Evolutionary conservation across 2,888 invertebrate species (phyloP), one percentile per base, ranked within the genome.

Genomic region (Pollenia amentaria): DNA sequence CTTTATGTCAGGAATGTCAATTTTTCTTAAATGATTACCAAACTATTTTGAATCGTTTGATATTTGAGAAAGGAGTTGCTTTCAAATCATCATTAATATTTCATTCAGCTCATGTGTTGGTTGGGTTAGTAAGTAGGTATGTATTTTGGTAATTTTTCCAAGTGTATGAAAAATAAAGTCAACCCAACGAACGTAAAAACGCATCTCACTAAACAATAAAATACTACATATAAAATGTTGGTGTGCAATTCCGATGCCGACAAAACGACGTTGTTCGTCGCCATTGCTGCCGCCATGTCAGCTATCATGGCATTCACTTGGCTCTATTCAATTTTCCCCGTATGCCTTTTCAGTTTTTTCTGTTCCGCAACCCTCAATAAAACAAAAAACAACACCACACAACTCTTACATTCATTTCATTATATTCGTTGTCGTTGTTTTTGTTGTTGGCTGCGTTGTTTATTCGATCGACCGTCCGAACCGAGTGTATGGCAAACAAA

Each of bases 301-400:
- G 88, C 81, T 88, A 88, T 88, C 88, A 88, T 89, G 73, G 88
- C 88, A 89, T 89, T 89, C 89, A 89, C 88, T 88, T 89, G 87
- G 88, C 85, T 87, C 76, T 87, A 78, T 57, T 79, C 51, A 75
- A 65, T 73, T 84, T 62, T 48, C 53, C 75, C 79, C 77, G 80
- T 73, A 40, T 78, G 46, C 60, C 80, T 29, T 73, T 73, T 51
- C 60, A 18, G 62, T 70, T 76, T 76, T 76, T 84, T 81, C 84
- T 64, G 57, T 84, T 81, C 84, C 69, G 57, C 44, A 84, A 76
- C 79, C 81, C 77, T 69, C 70, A 82, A 67, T 55, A 55, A 84
- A 75, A 76, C 29, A 60, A 82, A 75, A 65, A 75, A 81, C 42
- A 65, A 76, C 48, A 16, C 48, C 48, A 62, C 48, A 80, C 73